phyloP scores from a whole-genome alignment of 2,888 invertebrate genomes.

The Ormyrus pomaceus region DNA sequence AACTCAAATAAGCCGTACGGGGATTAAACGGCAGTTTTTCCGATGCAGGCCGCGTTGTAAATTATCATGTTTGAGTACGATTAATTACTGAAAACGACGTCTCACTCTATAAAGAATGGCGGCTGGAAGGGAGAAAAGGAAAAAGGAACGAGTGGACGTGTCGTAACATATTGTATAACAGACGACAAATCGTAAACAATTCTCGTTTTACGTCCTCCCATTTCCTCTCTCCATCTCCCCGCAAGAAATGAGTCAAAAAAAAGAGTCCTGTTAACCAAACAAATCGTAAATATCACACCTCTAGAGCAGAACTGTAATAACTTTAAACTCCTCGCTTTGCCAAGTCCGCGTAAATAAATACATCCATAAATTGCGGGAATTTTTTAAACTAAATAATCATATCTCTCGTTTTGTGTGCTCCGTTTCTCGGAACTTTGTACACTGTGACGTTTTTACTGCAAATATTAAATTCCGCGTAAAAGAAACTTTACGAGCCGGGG shows the following conservation, averaged over 20 bases:
- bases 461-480: no score
- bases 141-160: conserved; percentile 11
- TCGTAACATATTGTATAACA: conserved; percentile 39
- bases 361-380: no score
- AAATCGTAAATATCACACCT: conserved; percentile 16
- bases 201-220: conserved; percentile 29
- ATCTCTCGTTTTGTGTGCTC: no score
- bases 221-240: conserved; percentile 26
- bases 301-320: conserved; percentile 4
- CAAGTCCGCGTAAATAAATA: no score
- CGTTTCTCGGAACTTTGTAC: no score
- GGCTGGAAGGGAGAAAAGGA: not conserved
- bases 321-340: not conserved
- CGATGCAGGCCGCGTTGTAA: not conserved
- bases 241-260: not conserved
- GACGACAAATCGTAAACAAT: conserved; percentile 40
- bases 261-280: conserved; percentile 39
- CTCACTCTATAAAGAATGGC: conserved; percentile 3
- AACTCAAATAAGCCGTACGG: not conserved
- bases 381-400: no score
- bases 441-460: no score
- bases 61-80: not conserved
- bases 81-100: conserved; percentile 27
- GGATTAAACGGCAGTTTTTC: not conserved
- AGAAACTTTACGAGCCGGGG: no score